Conservation (phyloP, 2,888 invertebrate species). For the Drosophila colorata region DNA sequence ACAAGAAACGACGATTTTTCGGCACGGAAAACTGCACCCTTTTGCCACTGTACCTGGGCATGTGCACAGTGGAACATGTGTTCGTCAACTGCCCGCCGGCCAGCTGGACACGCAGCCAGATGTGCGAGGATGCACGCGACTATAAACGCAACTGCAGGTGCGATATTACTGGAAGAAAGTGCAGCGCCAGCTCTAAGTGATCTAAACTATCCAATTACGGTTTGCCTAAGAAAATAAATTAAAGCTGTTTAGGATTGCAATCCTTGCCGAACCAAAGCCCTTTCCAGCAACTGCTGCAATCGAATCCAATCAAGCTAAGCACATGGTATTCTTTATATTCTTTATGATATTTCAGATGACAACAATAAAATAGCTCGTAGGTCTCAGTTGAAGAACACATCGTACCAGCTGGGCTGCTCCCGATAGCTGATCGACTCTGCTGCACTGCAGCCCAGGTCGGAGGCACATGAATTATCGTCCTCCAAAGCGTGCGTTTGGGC, state of each 20-base stretch:
- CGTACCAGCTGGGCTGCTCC: conserved; percentile 53
- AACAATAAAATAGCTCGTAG: no score
- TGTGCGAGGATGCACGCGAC: conserved; percentile 45
- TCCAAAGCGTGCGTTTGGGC: conserved; percentile 7
- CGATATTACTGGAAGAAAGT: neutral
- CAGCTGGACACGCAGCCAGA: conserved; percentile 49
- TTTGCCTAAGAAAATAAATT: no score
- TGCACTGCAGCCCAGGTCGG: conserved; percentile 32
- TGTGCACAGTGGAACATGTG: conserved; percentile 41
- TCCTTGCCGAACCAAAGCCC: no score
- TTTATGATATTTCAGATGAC: neutral
- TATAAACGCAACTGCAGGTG: conserved; percentile 40
- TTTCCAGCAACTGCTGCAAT: no score
- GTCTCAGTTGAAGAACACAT: conserved; percentile 55
- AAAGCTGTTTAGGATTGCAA: no score
- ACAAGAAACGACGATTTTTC: neutral
- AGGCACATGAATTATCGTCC: neutral
- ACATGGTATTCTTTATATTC: no score
- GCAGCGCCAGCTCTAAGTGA: no score
- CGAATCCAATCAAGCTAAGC: no score
- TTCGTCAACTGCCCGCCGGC: conserved; percentile 56
- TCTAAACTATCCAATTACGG: no score
- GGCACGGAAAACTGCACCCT: conserved; percentile 36
- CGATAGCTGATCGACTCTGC: conserved; percentile 5
- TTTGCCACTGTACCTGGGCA: conserved; percentile 29